Evolutionary conservation across 1,140 invertebrate species (phyloP).

Genomic region (Oedothorax gibbosus): DNA sequence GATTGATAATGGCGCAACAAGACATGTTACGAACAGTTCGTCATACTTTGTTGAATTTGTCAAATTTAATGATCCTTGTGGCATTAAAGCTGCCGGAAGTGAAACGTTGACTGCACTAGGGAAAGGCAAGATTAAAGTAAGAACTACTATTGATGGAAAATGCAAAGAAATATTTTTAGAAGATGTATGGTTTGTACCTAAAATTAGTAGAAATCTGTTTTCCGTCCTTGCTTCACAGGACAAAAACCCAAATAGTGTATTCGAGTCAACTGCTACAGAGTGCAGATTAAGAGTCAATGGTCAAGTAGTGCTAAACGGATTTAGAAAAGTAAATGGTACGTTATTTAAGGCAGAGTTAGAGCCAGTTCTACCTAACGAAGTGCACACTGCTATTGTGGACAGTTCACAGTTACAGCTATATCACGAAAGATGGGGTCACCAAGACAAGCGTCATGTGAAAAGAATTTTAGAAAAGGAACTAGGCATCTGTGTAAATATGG

Average conservation of each 20-base stretch:
- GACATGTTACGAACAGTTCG: constrained; percentile 25
- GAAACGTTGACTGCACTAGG: constrained; percentile 15
- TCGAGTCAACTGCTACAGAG: constrained; percentile 2
- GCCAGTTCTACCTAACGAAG: constrained; percentile 6
- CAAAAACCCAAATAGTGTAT: constrained; percentile 29
- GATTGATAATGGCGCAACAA: constrained; percentile 19
- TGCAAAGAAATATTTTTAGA: not conserved
- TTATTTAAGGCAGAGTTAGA: constrained; percentile 30
- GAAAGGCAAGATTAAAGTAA: constrained; percentile 14
- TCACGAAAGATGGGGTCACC: constrained; percentile 27
- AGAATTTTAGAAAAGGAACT: constrained; percentile 2
- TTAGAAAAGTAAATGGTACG: not conserved
- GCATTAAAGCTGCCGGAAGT: constrained; percentile 31
- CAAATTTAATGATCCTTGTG: not conserved
- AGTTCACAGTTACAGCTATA: constrained; percentile 15
- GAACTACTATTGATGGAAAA: not conserved
- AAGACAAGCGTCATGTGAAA: not conserved
- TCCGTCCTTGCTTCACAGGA: constrained; percentile 13
- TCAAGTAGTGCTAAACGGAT: constrained; percentile 2
- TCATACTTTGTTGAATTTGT: constrained; percentile 24
- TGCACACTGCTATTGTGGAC: not conserved
- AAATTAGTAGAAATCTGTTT: constrained; percentile 38
- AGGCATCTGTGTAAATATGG: constrained; percentile 9
- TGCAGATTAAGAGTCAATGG: constrained; percentile 23
- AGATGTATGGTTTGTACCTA: constrained; percentile 37